A percentile compares a stretch with the other conserved stretches of the same genome.
Conservation (phyloP, 2,888 invertebrate species). For the Tetragnatha montana region DNA sequence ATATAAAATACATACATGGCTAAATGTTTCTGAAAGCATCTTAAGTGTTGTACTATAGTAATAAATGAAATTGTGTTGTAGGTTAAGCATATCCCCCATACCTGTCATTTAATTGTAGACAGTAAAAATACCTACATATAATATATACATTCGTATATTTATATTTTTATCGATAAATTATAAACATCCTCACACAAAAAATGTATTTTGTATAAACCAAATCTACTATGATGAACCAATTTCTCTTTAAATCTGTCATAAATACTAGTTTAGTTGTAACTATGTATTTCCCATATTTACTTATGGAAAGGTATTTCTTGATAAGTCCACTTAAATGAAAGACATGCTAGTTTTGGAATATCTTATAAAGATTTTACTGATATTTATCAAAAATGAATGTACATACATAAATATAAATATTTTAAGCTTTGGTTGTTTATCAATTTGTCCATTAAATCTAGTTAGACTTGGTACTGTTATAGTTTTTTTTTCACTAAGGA, state of each 20-base stretch:
- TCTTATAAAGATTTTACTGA: conserved; percentile 2
- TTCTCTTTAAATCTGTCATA: neutral
- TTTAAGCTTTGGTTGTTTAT: too few species aligned
- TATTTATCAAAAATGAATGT: neutral
- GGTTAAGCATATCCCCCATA: conserved; percentile 21
- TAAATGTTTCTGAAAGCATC: conserved; percentile 8
- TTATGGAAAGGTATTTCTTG: neutral
- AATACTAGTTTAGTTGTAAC: neutral
- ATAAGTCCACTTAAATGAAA: neutral
- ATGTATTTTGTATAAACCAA: conserved; percentile 51
- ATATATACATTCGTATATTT: conserved; percentile 46
- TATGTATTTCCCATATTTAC: neutral
- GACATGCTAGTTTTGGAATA: neutral
- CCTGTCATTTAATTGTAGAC: conserved; percentile 32
- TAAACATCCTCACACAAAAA: conserved; percentile 27
- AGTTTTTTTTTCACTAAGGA: too few species aligned
- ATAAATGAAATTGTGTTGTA: neutral
- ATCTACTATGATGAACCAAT: neutral
- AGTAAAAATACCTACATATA: conserved; percentile 21
- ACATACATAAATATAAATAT: neutral
- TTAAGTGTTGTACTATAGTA: conserved; percentile 1
- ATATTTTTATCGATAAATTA: conserved; percentile 52
- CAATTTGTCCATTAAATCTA: too few species aligned
- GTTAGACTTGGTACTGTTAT: too few species aligned
- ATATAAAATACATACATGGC: conserved; percentile 4